Percentiles rank a stretch among this genome's conserved stretches.
phyloP scores from a whole-genome alignment of 2,797 vertebrate genomes.

The Microctenopoma lineatum region DNA sequence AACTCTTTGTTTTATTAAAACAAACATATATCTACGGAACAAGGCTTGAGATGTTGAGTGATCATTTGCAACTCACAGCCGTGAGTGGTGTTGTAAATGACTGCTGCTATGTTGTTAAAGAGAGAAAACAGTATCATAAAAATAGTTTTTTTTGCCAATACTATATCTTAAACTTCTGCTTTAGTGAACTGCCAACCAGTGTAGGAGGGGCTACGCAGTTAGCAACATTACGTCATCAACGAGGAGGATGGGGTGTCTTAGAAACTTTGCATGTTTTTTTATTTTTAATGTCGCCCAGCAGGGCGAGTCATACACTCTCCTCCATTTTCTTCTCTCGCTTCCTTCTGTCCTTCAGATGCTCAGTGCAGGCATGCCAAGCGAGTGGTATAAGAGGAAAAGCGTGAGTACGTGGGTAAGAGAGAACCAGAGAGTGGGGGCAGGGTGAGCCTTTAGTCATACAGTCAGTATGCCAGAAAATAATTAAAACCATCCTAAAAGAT shows the following conservation, averaged over 20 bases:
- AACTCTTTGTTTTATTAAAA: background rate
- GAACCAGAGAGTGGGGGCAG: slow-evolving; percentile 15
- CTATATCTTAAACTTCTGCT: background rate
- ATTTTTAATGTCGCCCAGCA: slow-evolving; percentile 16
- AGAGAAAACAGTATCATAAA: background rate
- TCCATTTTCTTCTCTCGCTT: background rate
- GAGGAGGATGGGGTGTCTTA: slow-evolving; percentile 4
- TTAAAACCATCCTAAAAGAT: slow-evolving; percentile 77
- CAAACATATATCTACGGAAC: background rate
- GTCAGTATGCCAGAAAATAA: slow-evolving; percentile 69
- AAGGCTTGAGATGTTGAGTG: background rate
- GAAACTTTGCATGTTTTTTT: slow-evolving; percentile 23
- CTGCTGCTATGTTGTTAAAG: background rate
- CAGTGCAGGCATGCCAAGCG: slow-evolving; percentile 41
- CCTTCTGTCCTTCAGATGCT: slow-evolving; percentile 25
- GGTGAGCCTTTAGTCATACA: slow-evolving; percentile 54
- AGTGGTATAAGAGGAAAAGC: slow-evolving; percentile 17
- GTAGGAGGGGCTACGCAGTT: background rate
- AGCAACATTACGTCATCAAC: slow-evolving; percentile 11
- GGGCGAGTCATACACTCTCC: slow-evolving; percentile 14
- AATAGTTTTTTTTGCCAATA: background rate
- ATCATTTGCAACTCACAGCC: background rate
- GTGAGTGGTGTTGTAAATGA: background rate
- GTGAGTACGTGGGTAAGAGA: slow-evolving; percentile 10
- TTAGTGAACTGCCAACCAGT: too few species aligned